Base-by-base conservation (phyloP, 2,888 invertebrate genomes). In the Penaeus monodon region DNA sequence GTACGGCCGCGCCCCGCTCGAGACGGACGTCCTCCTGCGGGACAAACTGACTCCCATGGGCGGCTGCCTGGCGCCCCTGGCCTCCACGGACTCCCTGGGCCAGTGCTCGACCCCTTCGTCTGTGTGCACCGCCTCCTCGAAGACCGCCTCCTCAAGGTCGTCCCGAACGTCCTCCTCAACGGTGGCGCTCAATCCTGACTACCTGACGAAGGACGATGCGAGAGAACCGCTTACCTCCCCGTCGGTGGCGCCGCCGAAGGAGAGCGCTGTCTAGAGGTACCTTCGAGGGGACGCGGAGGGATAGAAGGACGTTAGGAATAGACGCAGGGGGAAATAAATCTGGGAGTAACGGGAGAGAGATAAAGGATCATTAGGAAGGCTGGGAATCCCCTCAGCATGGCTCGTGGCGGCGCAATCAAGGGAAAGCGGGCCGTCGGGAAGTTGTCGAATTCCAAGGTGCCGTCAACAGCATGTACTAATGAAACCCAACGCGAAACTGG, bases 111-210 rank as follows among this genome's bases (percentile, higher is more conserved):
- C 88, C 27, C 84, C 83, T 29, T 84, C 84, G 38, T 88, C 88
- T 68, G 73, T 66, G 70, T 85, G 70, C 79, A 85, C 84, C 63
- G 49, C 27, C 44, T 29, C 20, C 57, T 33, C 84, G 49, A 64
- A 65, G 44, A 65, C 81, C 66, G 44, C 85, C 66, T 66, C 29
- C 29, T 80, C 88, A 20, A 79, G 82, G 49, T 44, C 65, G 22
- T 88, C 88, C 20, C 81, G 81, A 0, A 49, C 49, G n/a, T 68
- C 77, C 74, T 88, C 88, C 38, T 81, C 88, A 49, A 88, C 88
- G 22, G 88, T 88, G 22, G 88, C 88, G n/a, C 77, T 88, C 64
- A 84, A 88, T 38, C 88, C 88, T 0, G 88, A 88, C 74, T 88
- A 84, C 79, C 70, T 86, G n/a, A 77, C 86, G 17, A 81, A 66